Base-by-base conservation (phyloP, 2,888 invertebrate species). In the Rotaria socialis region DNA sequence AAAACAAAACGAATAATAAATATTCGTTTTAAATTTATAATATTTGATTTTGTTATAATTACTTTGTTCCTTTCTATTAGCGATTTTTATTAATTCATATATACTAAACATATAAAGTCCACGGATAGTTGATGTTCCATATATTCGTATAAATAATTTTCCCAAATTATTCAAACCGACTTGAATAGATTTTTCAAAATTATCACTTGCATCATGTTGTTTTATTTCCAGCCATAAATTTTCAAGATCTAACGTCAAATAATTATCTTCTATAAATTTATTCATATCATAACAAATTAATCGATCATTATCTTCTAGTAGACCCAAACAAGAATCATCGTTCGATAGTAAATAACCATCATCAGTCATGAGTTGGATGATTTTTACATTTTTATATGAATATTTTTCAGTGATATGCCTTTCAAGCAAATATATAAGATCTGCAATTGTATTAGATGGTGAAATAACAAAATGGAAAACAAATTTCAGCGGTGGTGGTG, bases 301-400 rank as follows among this genome's bases (percentile, higher is more conserved):
- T 80, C 47, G 43, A 47, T 80, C 80, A 80, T 80, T 80, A 80
- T 80, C 80, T 6, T 80, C 0, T 0, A 80, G 14, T 47, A 80
- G 47, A 80, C 8, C 7, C 5, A 35, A 6, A 47, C 80, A 80
- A 24, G 3, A 16, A 11, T 80, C 24, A 47, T 80, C 47, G 10
- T 80, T 47, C 4, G 80, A 43, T 43, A 80, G 24, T n/a, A 47
- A 5, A 80, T 80, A 80, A 10, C 80, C 80, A 80, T 80, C 80
- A 47, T 80, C 80, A n/a, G 80, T 80, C 4, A 80, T 10, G 24
- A 80, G 47, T 80, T 80, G 43, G 24, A 80, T n/a, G 1, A 80
- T 43, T 22, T 35, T 47, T 47, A 80, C 10, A 47, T 43, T 80
- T 19, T n/a, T 47, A 24, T 24, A 24, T 43, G 80, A 80, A 47